phyloP scores from a whole-genome alignment of 2,797 vertebrate species.

The Artibeus jamaicensis region DNA sequence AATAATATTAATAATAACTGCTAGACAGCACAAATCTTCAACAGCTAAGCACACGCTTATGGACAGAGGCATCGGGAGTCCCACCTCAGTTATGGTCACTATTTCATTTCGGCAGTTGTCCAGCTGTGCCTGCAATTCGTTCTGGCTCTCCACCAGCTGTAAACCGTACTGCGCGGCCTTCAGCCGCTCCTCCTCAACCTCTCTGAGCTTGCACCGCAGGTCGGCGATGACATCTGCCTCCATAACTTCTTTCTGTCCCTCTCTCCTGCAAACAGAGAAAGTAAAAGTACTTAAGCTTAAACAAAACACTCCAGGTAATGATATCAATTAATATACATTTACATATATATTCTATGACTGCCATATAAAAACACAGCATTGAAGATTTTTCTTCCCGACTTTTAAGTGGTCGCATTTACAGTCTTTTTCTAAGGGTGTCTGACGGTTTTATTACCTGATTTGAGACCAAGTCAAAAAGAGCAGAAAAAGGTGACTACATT shows the following conservation, averaged over 20 bases:
- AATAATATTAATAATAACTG: neutral
- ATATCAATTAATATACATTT: neutral
- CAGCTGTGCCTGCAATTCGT: slow-evolving; percentile 90
- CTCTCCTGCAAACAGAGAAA: slow-evolving; percentile 5
- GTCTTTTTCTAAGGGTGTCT: slow-evolving; percentile 3
- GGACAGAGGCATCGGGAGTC: neutral
- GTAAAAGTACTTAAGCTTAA: slow-evolving; percentile 7
- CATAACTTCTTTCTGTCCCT: slow-evolving; percentile 71
- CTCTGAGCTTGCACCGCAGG: slow-evolving; percentile 85
- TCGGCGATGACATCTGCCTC: slow-evolving; percentile 75
- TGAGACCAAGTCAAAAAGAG: neutral
- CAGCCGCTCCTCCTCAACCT: slow-evolving; percentile 88
- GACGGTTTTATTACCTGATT: neutral
- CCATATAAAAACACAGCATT: neutral
- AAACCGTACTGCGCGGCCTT: slow-evolving; percentile 94
- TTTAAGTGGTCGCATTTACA: neutral
- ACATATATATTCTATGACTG: neutral
- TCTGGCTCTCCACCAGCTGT: slow-evolving; percentile 90
- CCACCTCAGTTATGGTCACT: slow-evolving; percentile 90
- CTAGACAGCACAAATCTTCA: neutral
- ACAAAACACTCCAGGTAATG: neutral
- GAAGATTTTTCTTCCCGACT: slow-evolving; percentile 19
- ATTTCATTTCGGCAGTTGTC: slow-evolving; percentile 91
- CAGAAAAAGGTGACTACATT: neutral
- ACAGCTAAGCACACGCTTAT: neutral